These are phyloP conservation scores for Pteria penguin DNA, from an alignment of 2,888 invertebrate species.

Conservation along the genomic window DNA sequence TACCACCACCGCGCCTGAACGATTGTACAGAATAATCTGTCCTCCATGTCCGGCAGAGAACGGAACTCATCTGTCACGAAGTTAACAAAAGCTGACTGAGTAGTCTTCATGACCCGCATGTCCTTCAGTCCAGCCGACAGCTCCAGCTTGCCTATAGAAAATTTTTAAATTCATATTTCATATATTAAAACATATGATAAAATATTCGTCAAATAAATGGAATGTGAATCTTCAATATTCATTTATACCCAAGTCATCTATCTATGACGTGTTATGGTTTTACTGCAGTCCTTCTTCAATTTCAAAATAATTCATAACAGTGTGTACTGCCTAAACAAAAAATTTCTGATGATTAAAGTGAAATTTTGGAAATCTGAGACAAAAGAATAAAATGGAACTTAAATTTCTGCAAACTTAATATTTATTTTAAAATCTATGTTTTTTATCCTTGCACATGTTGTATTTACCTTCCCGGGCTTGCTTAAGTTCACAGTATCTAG, in stretches of 20 bases:
- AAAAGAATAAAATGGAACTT: too few relatives aligned
- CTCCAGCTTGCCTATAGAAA: slow-evolving; percentile 44
- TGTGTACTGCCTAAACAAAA: too few relatives aligned
- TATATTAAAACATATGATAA: not conserved
- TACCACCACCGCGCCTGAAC: slow-evolving; percentile 89
- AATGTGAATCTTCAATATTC: too few relatives aligned
- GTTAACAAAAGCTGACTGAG: slow-evolving; percentile 89
- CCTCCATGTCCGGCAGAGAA: slow-evolving; percentile 87
- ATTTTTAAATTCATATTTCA: not conserved
- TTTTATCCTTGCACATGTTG: too few relatives aligned
- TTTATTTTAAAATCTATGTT: too few relatives aligned
- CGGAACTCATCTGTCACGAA: slow-evolving; percentile 90
- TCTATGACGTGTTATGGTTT: too few relatives aligned
- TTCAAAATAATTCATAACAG: too few relatives aligned
- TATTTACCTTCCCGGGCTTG: slow-evolving; percentile 86
- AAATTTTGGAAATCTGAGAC: too few relatives aligned
- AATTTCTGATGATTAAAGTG: too few relatives aligned
- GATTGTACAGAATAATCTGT: slow-evolving; percentile 89
- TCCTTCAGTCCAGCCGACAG: slow-evolving; percentile 83
- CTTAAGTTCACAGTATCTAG: slow-evolving; percentile 86
- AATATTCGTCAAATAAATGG: not conserved
- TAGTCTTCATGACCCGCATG: slow-evolving; percentile 88
- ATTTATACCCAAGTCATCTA: not conserved
- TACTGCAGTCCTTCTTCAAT: too few relatives aligned
- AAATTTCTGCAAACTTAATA: too few relatives aligned